Evolutionary conservation across 2,888 invertebrate species (phyloP).

Genomic region (Trissoscelio sp.): DNA sequence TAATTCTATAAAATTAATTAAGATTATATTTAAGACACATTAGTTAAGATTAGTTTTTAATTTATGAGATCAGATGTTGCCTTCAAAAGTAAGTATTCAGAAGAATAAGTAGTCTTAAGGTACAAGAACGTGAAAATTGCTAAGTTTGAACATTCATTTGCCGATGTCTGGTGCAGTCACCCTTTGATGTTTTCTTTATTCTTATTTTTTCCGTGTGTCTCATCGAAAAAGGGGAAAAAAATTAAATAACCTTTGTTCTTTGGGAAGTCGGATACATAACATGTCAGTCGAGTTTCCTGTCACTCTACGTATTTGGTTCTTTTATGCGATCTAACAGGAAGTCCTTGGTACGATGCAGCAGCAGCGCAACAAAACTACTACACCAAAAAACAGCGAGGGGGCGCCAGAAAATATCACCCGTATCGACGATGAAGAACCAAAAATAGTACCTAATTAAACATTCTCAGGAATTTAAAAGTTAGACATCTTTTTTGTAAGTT

Average conservation of each 20-base stretch:
- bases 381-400: constrained; percentile 8
- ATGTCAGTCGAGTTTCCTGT: constrained; percentile 46
- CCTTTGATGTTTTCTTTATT: constrained; percentile 9
- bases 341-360: constrained; percentile 19
- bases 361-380: constrained; percentile 10
- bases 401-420: constrained; percentile 33
- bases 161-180: constrained; percentile 24
- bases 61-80: no score
- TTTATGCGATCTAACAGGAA: constrained; percentile 54
- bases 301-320: constrained; percentile 51
- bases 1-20: not conserved
- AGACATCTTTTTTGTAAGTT: constrained; percentile 3
- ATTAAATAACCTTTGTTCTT: constrained; percentile 47
- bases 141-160: not conserved
- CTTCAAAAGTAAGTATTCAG: no score
- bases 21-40: not conserved
- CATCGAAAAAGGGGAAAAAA: constrained; percentile 44
- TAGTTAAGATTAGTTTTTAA: no score
- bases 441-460: no score
- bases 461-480: constrained; percentile 11
- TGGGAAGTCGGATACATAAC: constrained; percentile 45
- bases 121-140: no score
- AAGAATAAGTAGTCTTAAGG: no score
- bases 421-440: constrained; percentile 36
- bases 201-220: constrained; percentile 30